Evolutionary conservation across 1,140 invertebrate species (phyloP).

Genomic region (Zaprionus africanus): DNA sequence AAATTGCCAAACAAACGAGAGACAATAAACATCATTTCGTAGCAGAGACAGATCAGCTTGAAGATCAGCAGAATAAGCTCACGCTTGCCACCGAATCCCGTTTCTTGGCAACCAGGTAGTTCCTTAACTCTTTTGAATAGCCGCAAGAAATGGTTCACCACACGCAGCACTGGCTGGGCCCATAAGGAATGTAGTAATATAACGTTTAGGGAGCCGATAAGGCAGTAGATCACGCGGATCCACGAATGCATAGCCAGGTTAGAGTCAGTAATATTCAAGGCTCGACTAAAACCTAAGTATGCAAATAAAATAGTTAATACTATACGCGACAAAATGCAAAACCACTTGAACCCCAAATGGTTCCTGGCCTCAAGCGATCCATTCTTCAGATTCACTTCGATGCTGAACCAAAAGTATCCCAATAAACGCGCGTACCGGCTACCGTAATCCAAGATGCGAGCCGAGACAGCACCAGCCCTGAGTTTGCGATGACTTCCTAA

Average conservation of each 20-base stretch:
- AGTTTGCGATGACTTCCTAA: constrained; percentile 17
- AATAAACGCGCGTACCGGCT: constrained; percentile 25
- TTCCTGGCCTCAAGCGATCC: constrained; percentile 29
- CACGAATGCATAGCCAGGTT: constrained; percentile 1
- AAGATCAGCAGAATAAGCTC: constrained; percentile 53
- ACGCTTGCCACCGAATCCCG: constrained; percentile 54
- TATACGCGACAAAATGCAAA: constrained; percentile 37
- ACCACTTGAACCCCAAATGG: constrained; percentile 49
- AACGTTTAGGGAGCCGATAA: constrained; percentile 33
- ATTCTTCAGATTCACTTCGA: constrained; percentile 21
- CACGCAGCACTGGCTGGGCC: constrained; percentile 41
- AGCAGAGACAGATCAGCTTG: constrained; percentile 46
- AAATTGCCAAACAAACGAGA: background rate
- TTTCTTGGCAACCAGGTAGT: constrained; percentile 16
- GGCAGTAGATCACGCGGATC: constrained; percentile 23
- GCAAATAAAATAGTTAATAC: constrained; percentile 7
- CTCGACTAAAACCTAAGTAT: constrained; percentile 21
- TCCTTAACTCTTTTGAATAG: constrained; percentile 49
- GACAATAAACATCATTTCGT: constrained; percentile 21
- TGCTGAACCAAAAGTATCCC: constrained; percentile 40
- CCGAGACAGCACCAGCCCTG: constrained; percentile 10
- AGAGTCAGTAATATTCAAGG: background rate
- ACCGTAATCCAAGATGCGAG: constrained; percentile 13
- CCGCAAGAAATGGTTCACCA: constrained; percentile 59
- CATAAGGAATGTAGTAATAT: constrained; percentile 50